Conservation (phyloP, 2,797 vertebrate genomes). For the Sebastes wilsoni region DNA sequence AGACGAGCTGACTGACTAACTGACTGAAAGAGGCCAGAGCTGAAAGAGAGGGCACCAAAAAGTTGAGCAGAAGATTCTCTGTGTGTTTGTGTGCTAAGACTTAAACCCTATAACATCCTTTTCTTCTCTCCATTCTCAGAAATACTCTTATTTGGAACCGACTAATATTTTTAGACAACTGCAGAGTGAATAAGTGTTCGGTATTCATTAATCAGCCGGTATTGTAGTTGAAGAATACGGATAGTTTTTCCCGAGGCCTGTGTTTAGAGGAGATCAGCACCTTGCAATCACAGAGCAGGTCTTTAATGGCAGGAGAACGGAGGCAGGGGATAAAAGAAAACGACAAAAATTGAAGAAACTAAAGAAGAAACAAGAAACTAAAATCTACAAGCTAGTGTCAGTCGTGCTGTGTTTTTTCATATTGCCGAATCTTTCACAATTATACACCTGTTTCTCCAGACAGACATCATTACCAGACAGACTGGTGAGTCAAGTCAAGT, state of each 20-base stretch:
- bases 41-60: neutral
- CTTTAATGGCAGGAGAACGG: neutral
- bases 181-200: neutral
- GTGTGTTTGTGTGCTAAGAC: neutral
- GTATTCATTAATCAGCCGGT: constrained; percentile 39
- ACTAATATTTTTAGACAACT: constrained; percentile 26
- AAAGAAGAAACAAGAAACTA: neutral
- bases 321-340: neutral
- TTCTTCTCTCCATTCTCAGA: constrained; percentile 12
- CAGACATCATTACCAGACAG: constrained; percentile 32
- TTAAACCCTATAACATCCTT: neutral
- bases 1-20: constrained; percentile 30
- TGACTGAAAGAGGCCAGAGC: neutral
- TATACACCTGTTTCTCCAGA: constrained; percentile 53
- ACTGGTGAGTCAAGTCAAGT: constrained; percentile 62
- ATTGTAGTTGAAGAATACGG: constrained; percentile 36
- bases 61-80: neutral
- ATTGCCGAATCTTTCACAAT: neutral
- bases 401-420: neutral
- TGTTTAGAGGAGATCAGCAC: constrained; percentile 9
- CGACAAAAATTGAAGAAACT: neutral
- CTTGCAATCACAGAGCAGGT: constrained; percentile 21
- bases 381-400: neutral
- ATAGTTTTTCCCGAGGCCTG: neutral
- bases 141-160: neutral